Evolutionary conservation across 2,113 vertebrate genomes (phyloP), one percentile per base, ranked within the genome.

Genomic region (Cariama cristata): DNA sequence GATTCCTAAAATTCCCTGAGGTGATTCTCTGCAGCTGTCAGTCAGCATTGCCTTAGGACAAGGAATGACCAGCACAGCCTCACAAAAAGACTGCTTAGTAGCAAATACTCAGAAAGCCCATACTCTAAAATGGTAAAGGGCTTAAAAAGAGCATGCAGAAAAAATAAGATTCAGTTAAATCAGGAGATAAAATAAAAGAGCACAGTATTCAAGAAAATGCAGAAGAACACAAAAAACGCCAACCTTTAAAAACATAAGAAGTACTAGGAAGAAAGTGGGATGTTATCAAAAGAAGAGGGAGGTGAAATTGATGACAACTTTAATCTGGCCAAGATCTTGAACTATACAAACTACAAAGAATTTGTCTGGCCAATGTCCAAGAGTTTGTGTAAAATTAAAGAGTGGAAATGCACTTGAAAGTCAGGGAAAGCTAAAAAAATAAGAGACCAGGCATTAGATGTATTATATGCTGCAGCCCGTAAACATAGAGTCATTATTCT

Each of bases 251-350:
- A 87, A 66, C 30, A 20, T 32, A 5, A 60, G 44, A 95, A 30
- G 13, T 87, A 79, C 24, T 12, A 87, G 15, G 15, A 45, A 89
- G 86, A 96, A 93, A 91, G 69, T 59, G 49, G 74, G 91, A 79
- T 87, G 33, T 75, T 90, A 72, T 77, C 91, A 90, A 59, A 95
- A 93, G 72, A 64, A 71, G 73, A 79, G 33, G 24, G 68, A 91
- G 60, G 68, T 87, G 64, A 94, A 94, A 96, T 56, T 75, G 89
- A 95, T 87, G 93, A 94, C 91, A 96, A 72, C 86, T 94, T 91
- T 87, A 96, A 93, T 95, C 95, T 96, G 80, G 80, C 52, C 52
- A 81, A 89, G 69, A 94, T 85, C 80, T 69, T 82, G 68, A 94
- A 92, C 79, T 89, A 24, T 52, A 75, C 35, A 81, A 47, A 81